Evolutionary conservation across 2,797 vertebrate genomes (phyloP).

Genomic region (Pterois miles): DNA sequence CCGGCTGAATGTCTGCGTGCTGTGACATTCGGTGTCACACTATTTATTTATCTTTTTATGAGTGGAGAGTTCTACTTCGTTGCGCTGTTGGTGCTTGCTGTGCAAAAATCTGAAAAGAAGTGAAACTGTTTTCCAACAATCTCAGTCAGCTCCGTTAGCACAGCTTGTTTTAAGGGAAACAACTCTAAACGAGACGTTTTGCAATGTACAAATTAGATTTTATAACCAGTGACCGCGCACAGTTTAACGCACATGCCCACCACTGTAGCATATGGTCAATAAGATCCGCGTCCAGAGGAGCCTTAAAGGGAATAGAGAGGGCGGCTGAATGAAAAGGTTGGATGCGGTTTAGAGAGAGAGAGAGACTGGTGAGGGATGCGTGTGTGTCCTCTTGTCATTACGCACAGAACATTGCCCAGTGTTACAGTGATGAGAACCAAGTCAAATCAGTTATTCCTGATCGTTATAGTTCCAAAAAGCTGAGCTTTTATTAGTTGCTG

Average conservation of each 20-base stretch:
- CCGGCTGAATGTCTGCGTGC: neutral
- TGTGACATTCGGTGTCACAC: neutral
- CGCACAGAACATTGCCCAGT: neutral
- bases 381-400: neutral
- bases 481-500: neutral
- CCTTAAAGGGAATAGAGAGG: neutral
- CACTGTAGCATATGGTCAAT: neutral
- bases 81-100: neutral
- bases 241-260: neutral
- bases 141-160: too few relatives aligned
- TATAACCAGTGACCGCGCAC: neutral
- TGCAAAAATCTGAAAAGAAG: neutral
- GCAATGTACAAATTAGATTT: neutral
- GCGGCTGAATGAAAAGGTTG: slow-evolving; percentile 8
- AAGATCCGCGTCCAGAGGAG: neutral
- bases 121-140: neutral
- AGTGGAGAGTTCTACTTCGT: neutral
- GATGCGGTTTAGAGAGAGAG: neutral
- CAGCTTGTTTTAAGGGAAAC: neutral
- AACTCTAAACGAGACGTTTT: neutral
- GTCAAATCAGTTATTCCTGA: too few relatives aligned
- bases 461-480: neutral
- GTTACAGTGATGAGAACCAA: neutral
- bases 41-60: neutral
- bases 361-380: neutral